These are phyloP conservation scores for Phalangium opilio DNA, from an alignment of 2,888 invertebrate genomes.

Conservation along the genomic window DNA sequence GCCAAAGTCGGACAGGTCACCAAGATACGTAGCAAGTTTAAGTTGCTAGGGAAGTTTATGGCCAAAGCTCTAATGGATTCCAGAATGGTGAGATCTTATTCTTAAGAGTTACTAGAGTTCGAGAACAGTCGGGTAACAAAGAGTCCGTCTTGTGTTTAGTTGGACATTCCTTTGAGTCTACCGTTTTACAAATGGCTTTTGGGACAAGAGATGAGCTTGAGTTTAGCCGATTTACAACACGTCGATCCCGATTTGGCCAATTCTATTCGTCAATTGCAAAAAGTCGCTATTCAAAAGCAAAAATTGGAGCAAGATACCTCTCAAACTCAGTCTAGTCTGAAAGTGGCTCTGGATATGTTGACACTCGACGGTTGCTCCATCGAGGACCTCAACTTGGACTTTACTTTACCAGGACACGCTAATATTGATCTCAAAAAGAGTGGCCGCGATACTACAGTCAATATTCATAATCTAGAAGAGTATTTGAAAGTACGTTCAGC, in stretches of 20 bases:
- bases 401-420: constrained; percentile 83
- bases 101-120: no score
- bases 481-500: constrained; percentile 40
- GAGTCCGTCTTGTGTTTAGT: constrained; percentile 40
- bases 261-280: constrained; percentile 33
- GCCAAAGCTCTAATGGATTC: constrained; percentile 99
- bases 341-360: constrained; percentile 32
- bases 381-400: constrained; percentile 79
- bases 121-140: no score
- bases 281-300: constrained; percentile 31
- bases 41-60: constrained; percentile 95
- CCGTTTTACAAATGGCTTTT: constrained; percentile 94
- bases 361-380: constrained; percentile 79
- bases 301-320: constrained; percentile 20
- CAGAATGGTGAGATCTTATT: constrained; percentile 83
- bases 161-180: constrained; percentile 88
- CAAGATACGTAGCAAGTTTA: constrained; percentile 76
- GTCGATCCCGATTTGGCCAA: constrained; percentile 72
- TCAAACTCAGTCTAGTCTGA: not conserved
- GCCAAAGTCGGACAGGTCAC: constrained; percentile 58
- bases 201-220: constrained; percentile 60
- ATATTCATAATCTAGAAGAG: constrained; percentile 84
- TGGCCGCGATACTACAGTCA: constrained; percentile 75
- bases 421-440: constrained; percentile 82
- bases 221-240: constrained; percentile 61